Conservation (phyloP, 2,113 vertebrate genomes). For the Datnioides undecimradiatus region DNA sequence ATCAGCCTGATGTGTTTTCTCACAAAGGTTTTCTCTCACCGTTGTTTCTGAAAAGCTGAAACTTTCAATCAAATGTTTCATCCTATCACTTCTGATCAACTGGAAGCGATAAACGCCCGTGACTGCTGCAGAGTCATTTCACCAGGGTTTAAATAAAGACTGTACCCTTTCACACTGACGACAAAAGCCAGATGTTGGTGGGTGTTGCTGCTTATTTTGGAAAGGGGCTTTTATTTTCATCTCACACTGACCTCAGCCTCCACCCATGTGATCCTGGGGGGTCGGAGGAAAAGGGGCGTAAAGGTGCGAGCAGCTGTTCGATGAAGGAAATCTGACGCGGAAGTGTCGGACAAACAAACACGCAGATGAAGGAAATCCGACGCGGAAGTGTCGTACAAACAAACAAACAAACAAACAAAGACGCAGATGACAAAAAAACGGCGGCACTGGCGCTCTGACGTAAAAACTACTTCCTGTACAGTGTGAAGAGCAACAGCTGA, state of each 20-base stretch:
- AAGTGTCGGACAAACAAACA: neutral
- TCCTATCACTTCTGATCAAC: too few species aligned
- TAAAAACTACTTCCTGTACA: conserved; percentile 26
- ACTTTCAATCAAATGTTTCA: too few species aligned
- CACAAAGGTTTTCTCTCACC: neutral
- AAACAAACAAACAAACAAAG: conserved; percentile 32
- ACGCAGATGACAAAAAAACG: neutral
- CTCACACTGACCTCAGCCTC: neutral
- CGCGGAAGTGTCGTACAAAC: neutral
- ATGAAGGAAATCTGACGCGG: conserved; percentile 37
- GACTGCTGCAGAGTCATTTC: too few species aligned
- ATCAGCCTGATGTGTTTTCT: too few species aligned
- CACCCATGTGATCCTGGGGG: neutral
- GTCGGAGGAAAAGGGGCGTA: neutral
- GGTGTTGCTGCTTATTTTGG: too few species aligned
- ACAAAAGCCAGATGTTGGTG: too few species aligned
- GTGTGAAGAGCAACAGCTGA: conserved; percentile 30
- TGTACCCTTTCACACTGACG: too few species aligned
- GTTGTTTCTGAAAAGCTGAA: neutral
- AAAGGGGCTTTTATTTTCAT: too few species aligned
- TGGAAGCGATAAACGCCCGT: too few species aligned
- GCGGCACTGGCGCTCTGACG: neutral
- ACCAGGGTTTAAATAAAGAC: too few species aligned
- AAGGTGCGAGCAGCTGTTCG: conserved; percentile 28
- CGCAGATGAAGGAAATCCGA: conserved; percentile 39